A percentile compares a stretch with the other conserved stretches of the same genome.
Conservation (phyloP, 2,113 vertebrate genomes). For the Scomber japonicus region DNA sequence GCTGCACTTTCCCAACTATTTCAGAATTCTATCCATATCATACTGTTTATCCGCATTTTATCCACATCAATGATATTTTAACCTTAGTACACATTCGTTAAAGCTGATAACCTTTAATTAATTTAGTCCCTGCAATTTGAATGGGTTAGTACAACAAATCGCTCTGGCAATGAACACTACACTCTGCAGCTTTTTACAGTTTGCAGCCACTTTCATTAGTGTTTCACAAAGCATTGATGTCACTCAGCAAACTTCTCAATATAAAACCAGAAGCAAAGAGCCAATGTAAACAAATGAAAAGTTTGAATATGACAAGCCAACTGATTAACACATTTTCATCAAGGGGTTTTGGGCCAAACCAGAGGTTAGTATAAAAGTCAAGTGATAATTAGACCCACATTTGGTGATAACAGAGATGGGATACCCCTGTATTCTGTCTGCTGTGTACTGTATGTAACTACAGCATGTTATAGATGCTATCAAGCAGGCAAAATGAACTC, state of each 20-base stretch:
- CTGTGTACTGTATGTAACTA: neutral
- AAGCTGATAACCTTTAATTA: neutral
- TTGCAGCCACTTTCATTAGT: neutral
- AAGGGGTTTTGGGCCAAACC: neutral
- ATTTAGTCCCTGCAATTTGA: neutral
- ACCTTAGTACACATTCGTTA: conserved; percentile 4
- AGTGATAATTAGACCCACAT: neutral
- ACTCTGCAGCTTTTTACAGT: neutral
- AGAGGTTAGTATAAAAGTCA: neutral
- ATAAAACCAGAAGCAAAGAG: neutral
- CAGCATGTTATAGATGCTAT: too few species aligned
- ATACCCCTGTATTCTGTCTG: neutral
- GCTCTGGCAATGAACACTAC: neutral
- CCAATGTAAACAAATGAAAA: neutral
- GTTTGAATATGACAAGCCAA: neutral
- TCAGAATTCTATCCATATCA: conserved; percentile 18
- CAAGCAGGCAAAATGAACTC: too few species aligned
- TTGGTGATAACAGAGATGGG: neutral
- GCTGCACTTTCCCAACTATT: conserved; percentile 16
- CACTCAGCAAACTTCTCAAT: neutral
- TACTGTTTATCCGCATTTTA: neutral
- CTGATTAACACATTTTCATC: neutral
- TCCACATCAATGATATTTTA: conserved; percentile 10
- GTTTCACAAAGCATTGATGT: neutral
- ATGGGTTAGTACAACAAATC: neutral